These are phyloP conservation scores for Colaptes auratus DNA, from an alignment of 2,113 vertebrate genomes.

Conservation along the genomic window DNA sequence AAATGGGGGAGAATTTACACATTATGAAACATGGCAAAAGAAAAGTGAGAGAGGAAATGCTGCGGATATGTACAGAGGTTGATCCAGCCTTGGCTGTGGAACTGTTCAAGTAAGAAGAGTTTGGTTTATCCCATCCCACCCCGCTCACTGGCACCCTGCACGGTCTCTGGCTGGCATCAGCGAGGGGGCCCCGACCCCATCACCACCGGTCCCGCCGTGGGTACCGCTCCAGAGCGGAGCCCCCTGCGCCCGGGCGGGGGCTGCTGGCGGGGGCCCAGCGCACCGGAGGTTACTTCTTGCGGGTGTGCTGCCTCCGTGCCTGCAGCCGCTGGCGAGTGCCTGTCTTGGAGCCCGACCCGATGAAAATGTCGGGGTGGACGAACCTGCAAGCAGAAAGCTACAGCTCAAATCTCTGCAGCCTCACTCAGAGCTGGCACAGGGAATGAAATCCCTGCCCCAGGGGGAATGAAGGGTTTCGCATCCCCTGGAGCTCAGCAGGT, in stretches of 20 bases:
- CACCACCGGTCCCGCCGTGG: background rate
- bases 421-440: background rate
- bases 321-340: conserved; percentile 88
- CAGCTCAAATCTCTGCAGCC: background rate
- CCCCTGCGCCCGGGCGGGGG: background rate
- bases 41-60: background rate
- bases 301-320: conserved; percentile 89
- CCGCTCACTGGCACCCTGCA: background rate
- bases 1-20: background rate
- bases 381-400: conserved; percentile 75
- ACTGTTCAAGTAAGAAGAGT: conserved; percentile 81
- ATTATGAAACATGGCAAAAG: conserved; percentile 12
- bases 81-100: conserved; percentile 66
- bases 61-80: conserved; percentile 76
- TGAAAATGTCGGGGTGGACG: conserved; percentile 84
- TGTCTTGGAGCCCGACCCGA: conserved; percentile 88
- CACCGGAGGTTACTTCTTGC: conserved; percentile 85
- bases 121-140: conserved; percentile 48
- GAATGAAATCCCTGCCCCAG: fast-evolving
- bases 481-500: background rate
- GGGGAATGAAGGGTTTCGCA: fast-evolving
- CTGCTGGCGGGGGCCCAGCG: conserved; percentile 15
- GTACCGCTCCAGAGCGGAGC: background rate
- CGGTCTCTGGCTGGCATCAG: fast-evolving
- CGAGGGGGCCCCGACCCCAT: background rate